Base-by-base conservation (phyloP, 1,140 invertebrate genomes). In the Leptoteleia sp. region DNA sequence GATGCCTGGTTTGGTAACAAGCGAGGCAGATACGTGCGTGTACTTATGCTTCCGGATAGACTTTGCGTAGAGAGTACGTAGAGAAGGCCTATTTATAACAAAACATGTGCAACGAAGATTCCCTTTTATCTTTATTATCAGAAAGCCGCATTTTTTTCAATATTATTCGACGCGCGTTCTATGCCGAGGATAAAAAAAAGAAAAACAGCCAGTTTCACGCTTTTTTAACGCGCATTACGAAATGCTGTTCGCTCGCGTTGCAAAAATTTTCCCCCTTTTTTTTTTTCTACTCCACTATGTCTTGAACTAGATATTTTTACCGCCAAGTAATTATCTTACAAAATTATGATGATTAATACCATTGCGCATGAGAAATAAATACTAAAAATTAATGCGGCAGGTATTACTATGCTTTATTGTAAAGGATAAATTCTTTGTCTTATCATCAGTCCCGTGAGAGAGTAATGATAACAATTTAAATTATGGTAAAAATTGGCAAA, bases 1-100 rank as follows among this genome's bases (percentile, higher is more conserved):
- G 80, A 86, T 87, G 86, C 85, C 84, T 86, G 85, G 86, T 86
- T 88, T 88, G 84, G 85, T 87, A 87, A 85, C 83, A 82, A 88
- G 81, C 83, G 84, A 85, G 82, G 86, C 85, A 86, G 84, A 88
- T 82, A 85, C 83, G 79, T 85, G 84, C 85, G 84, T 84, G 82
- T 84, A 83, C 85, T 80, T 87, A 82, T 84, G 82, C 83, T 87
- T 88, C 85, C 85, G 84, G 85, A 82, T 86, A 76, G 73, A 75
- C 61, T 71, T 76, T 82, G 80, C 80, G 80, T 68, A 76, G 80
- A 59, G 65, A 65, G 73, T 75, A 82, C 80, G 75, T 82, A 81
- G 80, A 82, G 80, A 80, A 76, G n/a, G 72, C 76, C 80, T 81
- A 83, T 81, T 81, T 81, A 80, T 80, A 80, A 71, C 52, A 80